These are phyloP conservation scores for Drosophila fungiperda DNA, from an alignment of 2,888 invertebrate species.

Conservation along the genomic window DNA sequence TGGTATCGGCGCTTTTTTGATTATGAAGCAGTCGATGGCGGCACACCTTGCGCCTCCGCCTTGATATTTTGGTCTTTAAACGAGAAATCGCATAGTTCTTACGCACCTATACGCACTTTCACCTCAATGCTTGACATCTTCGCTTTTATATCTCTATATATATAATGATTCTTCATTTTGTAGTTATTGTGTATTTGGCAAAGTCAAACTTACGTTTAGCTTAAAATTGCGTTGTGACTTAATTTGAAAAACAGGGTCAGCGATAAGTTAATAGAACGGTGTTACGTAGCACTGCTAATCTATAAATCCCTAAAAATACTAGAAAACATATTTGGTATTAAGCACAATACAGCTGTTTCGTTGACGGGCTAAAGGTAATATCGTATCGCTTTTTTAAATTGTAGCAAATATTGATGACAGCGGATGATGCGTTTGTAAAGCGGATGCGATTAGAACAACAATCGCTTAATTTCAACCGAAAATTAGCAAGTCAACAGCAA, in stretches of 20 bases:
- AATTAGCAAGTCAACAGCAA: constrained; percentile 64
- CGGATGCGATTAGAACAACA: constrained; percentile 21
- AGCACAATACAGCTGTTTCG: no score
- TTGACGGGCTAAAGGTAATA: no score
- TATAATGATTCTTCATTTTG: constrained; percentile 7
- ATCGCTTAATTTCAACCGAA: constrained; percentile 55
- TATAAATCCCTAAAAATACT: no score
- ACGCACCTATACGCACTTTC: constrained; percentile 86
- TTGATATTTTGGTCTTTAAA: constrained; percentile 94
- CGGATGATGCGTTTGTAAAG: background rate
- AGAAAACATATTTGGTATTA: no score
- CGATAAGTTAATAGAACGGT: constrained; percentile 15
- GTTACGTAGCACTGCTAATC: no score
- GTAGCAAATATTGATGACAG: background rate
- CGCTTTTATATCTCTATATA: background rate
- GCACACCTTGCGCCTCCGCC: constrained; percentile 93
- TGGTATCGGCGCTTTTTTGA: constrained; percentile 91
- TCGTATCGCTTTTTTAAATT: no score
- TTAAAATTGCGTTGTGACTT: constrained; percentile 58
- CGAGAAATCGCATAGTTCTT: constrained; percentile 93
- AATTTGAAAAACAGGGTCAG: constrained; percentile 67
- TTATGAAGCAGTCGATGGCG: constrained; percentile 90
- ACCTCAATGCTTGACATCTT: constrained; percentile 81
- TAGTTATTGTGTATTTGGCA: background rate
- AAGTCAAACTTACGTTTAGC: constrained; percentile 59